phyloP scores from a whole-genome alignment of 64 coral and sea anemone species.

The Hydrozoanthus tunicans region DNA sequence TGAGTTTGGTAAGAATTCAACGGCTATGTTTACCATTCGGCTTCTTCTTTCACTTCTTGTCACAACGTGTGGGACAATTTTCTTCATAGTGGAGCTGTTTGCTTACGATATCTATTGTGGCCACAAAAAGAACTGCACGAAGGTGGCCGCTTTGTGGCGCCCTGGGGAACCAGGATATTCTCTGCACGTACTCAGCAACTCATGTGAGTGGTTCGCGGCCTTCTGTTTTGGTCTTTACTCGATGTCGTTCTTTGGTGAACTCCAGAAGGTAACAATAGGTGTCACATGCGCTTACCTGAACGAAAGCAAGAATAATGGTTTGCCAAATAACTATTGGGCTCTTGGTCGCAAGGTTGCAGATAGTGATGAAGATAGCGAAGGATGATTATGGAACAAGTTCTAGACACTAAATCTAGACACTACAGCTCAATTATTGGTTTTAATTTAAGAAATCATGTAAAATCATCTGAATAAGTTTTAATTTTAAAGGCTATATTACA shows the following conservation, averaged over 20 bases:
- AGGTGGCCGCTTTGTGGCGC: constrained; percentile 35
- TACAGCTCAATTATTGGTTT: too few species aligned
- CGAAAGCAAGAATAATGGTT: neutral
- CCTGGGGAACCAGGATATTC: constrained; percentile 56
- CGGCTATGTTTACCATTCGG: constrained; percentile 53
- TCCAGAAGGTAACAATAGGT: constrained; percentile 69
- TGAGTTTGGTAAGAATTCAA: constrained; percentile 59
- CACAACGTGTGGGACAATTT: constrained; percentile 41
- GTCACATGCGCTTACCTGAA: constrained; percentile 61
- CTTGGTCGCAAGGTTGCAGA: constrained; percentile 33
- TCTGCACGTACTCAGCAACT: constrained; percentile 62
- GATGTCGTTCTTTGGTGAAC: constrained; percentile 71
- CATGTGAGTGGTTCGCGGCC: constrained; percentile 65
- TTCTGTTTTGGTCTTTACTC: constrained; percentile 67
- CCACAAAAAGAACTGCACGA: constrained; percentile 14
- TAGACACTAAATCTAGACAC: too few species aligned
- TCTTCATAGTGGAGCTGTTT: constrained; percentile 62
- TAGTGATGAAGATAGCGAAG: constrained; percentile 53
- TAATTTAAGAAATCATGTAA: too few species aligned
- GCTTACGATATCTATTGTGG: constrained; percentile 18
- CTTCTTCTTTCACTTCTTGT: constrained; percentile 58
- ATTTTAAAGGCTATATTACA: too few species aligned
- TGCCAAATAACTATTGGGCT: constrained; percentile 30
- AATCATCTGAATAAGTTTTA: too few species aligned
- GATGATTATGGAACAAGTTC: too few species aligned